A percentile compares a stretch with the other conserved stretches of the same genome.
Conservation (phyloP, 2,797 vertebrate genomes). For the Paramormyrops hopkinsi region DNA sequence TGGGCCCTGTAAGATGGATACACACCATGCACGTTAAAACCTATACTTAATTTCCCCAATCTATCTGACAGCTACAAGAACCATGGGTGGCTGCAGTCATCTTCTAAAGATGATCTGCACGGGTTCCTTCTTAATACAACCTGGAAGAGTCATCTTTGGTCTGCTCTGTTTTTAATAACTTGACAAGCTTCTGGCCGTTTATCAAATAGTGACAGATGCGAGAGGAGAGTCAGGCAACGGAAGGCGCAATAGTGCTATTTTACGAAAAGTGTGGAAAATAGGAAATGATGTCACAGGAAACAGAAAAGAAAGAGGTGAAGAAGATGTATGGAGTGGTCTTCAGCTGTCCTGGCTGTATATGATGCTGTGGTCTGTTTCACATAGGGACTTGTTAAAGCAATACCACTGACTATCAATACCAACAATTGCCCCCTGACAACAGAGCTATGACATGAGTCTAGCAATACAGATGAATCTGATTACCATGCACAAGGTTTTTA, state of each 20-base stretch:
- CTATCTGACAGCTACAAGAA: not conserved
- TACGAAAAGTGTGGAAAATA: not conserved
- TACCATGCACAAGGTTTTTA: not conserved
- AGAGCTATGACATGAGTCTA: not conserved
- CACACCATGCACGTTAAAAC: constrained; percentile 15
- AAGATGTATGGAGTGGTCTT: not conserved
- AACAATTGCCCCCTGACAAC: not conserved
- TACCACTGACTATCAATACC: not conserved
- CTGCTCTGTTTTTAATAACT: not conserved
- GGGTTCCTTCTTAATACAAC: not conserved
- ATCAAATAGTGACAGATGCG: not conserved
- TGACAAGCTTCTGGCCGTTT: not conserved
- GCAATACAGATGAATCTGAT: not conserved
- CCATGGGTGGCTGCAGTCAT: not conserved
- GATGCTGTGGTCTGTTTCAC: not conserved
- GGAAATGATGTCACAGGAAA: not conserved
- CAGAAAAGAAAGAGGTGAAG: not conserved
- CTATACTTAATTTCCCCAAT: not conserved
- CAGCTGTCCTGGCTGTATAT: not conserved
- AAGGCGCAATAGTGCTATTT: not conserved
- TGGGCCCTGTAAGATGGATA: constrained; percentile 70
- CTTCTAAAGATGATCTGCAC: not conserved
- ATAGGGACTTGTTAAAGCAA: not conserved
- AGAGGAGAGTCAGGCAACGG: not conserved
- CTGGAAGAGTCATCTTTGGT: not conserved